phyloP scores from a whole-genome alignment of 2,113 vertebrate species.

The Xenus cinereus region DNA sequence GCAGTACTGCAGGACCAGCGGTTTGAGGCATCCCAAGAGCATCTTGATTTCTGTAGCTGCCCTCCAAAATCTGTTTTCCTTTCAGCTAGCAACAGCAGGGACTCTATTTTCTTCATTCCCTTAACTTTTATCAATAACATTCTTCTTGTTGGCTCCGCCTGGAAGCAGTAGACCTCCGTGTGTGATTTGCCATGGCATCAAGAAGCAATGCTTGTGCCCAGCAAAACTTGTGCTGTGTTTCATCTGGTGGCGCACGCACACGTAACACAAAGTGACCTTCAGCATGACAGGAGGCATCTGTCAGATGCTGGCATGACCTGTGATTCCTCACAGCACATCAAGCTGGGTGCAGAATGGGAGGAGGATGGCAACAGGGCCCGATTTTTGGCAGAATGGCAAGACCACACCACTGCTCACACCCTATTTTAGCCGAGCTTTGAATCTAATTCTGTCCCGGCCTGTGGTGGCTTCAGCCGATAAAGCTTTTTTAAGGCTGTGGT shows the following conservation, averaged over 20 bases:
- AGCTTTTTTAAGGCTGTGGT: not conserved
- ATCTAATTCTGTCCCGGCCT: not conserved
- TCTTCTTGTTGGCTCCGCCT: not conserved
- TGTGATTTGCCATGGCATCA: not conserved
- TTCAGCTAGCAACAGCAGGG: not conserved
- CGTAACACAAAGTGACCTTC: not conserved
- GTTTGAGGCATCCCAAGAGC: not conserved
- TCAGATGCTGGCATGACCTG: rapidly evolving
- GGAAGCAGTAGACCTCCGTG: not conserved
- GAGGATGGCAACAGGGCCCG: not conserved
- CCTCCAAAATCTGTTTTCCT: not conserved
- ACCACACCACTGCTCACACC: rapidly evolving
- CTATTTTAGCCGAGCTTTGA: not conserved
- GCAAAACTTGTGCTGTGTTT: not conserved
- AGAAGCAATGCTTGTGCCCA: not conserved
- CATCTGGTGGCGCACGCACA: not conserved
- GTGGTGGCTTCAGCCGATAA: not conserved
- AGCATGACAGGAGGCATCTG: rapidly evolving
- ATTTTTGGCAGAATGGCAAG: not conserved
- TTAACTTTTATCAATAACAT: not conserved
- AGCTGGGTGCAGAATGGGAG: rapidly evolving
- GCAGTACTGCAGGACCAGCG: not conserved
- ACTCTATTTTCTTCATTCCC: not conserved
- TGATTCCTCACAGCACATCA: not conserved
- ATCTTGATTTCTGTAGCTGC: not conserved